phyloP scores from a whole-genome alignment of 2,888 invertebrate species.

The Drosophila mayaguana region DNA sequence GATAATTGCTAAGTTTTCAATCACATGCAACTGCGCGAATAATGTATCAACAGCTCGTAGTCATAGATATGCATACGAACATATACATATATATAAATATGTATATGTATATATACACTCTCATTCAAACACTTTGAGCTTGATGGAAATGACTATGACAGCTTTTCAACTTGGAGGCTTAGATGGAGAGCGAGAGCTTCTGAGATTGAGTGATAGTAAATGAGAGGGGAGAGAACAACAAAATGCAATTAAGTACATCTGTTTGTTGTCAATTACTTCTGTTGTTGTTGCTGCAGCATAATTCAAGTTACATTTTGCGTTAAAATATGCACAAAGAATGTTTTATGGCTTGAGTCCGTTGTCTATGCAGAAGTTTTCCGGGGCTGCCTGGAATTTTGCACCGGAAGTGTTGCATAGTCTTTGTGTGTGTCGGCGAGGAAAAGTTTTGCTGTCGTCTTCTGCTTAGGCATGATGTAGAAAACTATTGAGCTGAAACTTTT shows the following conservation, averaged over 20 bases:
- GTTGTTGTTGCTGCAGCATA: conserved; percentile 27
- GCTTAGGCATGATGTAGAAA: conserved; percentile 10
- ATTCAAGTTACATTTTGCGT: conserved; percentile 54
- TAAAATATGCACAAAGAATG: conserved; percentile 52
- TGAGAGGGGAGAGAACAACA: conserved; percentile 33
- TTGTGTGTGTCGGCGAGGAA: conserved; percentile 21
- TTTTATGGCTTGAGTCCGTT: conserved; percentile 12
- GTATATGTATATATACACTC: background rate
- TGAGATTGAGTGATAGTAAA: background rate
- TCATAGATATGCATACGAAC: background rate
- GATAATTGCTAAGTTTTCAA: conserved; percentile 45
- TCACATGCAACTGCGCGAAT: conserved; percentile 29
- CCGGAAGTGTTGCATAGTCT: conserved; percentile 45
- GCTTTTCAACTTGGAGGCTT: conserved; percentile 22
- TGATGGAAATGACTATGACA: conserved; percentile 38
- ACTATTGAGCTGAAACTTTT: conserved; percentile 22
- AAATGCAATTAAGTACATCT: conserved; percentile 68
- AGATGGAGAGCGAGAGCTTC: background rate
- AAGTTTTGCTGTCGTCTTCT: conserved; percentile 36
- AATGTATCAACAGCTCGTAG: conserved; percentile 6
- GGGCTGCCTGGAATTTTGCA: conserved; percentile 34
- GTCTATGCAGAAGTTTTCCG: conserved; percentile 36
- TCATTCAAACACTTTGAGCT: conserved; percentile 12
- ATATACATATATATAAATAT: background rate
- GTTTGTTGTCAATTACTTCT: conserved; percentile 14